Evolutionary conservation across 2,888 invertebrate genomes (phyloP).

Genomic region (Lycocerus yunnanus): DNA sequence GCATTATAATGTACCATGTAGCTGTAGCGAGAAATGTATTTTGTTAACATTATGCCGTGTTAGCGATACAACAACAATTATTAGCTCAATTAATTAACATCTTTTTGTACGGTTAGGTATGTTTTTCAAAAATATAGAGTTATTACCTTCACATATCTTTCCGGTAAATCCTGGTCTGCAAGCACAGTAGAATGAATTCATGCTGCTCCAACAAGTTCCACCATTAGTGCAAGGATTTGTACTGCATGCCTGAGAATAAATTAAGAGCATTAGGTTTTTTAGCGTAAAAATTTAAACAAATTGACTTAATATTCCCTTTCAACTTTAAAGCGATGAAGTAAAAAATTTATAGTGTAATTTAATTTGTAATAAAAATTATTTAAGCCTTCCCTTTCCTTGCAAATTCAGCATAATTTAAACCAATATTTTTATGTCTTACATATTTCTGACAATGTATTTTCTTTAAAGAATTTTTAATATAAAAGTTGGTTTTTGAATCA

Average conservation of each 20-base stretch:
- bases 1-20: too few relatives aligned
- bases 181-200: constrained; percentile 77
- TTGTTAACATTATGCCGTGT: background rate
- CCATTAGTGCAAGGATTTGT: constrained; percentile 77
- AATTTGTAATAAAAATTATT: background rate
- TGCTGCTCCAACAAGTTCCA: constrained; percentile 77
- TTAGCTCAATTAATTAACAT: background rate
- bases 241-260: constrained; percentile 64
- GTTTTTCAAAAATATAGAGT: background rate
- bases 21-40: background rate
- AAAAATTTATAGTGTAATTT: background rate
- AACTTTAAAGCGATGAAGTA: background rate
- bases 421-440: background rate
- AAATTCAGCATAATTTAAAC: background rate
- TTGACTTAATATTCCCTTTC: background rate
- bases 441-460: background rate
- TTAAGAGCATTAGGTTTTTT: background rate
- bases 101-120: background rate
- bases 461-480: background rate
- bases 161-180: constrained; percentile 82
- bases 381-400: background rate
- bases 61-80: background rate
- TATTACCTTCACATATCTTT: constrained; percentile 75
- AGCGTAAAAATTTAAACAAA: background rate
- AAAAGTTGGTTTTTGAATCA: background rate